phyloP scores from a whole-genome alignment of 2,888 invertebrate species.

The Athetis lepigone region DNA sequence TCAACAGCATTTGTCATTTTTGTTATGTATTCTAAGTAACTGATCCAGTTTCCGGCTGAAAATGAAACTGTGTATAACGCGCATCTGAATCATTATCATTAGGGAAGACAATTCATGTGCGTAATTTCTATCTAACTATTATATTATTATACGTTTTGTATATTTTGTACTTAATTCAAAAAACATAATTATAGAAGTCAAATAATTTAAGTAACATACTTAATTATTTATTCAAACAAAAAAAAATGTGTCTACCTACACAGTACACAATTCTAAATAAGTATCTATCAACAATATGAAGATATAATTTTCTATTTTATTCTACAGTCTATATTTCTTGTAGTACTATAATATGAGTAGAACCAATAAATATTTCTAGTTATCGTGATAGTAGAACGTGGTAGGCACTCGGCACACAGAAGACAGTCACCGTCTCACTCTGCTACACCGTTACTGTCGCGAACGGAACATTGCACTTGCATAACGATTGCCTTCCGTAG shows the following conservation, averaged over 20 bases:
- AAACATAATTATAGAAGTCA: no score
- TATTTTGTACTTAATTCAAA: no score
- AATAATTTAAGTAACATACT: no score
- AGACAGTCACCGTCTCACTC: conserved; percentile 42
- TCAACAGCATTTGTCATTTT: conserved; percentile 17
- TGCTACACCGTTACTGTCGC: conserved; percentile 30
- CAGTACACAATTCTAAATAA: not conserved
- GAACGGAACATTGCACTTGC: conserved; percentile 48
- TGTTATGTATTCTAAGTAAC: not conserved
- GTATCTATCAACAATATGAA: not conserved
- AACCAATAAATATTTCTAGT: conserved; percentile 66
- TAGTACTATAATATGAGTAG: conserved; percentile 58
- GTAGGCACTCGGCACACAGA: conserved; percentile 47
- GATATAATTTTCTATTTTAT: conserved; percentile 60
- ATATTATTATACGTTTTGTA: no score
- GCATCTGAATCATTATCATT: no score
- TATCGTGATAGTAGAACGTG: conserved; percentile 19
- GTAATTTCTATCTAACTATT: no score
- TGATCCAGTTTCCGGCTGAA: conserved; percentile 8
- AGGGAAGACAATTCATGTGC: no score
- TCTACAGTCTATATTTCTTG: conserved; percentile 72
- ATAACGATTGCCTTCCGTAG: conserved; percentile 50
- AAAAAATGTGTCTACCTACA: not conserved
- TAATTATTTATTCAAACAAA: not conserved
- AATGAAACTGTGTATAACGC: conserved; percentile 11